phyloP scores from a whole-genome alignment of 2,113 vertebrate species.

The Cyprinodon tularosa region DNA sequence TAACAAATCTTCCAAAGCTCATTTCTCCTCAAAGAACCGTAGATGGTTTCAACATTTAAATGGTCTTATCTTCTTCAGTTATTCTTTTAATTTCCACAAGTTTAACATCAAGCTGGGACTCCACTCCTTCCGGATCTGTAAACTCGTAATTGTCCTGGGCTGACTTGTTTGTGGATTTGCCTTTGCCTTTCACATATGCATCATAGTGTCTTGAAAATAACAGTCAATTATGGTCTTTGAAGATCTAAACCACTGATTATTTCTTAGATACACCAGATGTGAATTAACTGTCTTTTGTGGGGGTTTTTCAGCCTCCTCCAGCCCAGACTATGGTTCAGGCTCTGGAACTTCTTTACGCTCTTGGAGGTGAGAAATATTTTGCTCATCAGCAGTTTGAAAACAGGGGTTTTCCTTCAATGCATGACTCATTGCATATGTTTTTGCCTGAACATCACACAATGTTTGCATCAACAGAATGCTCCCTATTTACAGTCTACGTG shows the following conservation, averaged over 20 bases:
- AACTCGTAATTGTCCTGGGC: too few relatives aligned
- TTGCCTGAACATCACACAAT: not conserved
- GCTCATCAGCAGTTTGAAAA: constrained; percentile 13
- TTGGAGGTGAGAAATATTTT: constrained; percentile 87
- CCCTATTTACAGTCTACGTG: constrained; percentile 9
- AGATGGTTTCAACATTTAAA: too few relatives aligned
- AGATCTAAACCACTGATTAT: constrained; percentile 1
- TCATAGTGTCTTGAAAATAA: too few relatives aligned
- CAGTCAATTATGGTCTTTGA: not conserved
- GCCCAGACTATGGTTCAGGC: constrained; percentile 99
- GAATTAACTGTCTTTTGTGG: not conserved
- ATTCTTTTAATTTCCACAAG: too few relatives aligned
- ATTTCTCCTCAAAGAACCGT: too few relatives aligned
- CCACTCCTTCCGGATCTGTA: too few relatives aligned
- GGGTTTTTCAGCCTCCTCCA: constrained; percentile 87
- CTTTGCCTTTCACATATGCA: too few relatives aligned
- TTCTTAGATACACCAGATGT: constrained; percentile 9
- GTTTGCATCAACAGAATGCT: constrained; percentile 3
- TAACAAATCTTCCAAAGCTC: too few relatives aligned
- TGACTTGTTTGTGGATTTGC: too few relatives aligned
- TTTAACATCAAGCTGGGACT: too few relatives aligned
- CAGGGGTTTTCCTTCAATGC: constrained; percentile 10
- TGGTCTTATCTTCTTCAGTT: too few relatives aligned
- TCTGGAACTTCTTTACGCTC: constrained; percentile 92
- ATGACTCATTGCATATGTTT: constrained; percentile 9